These are phyloP conservation scores for Pseudomyrmex sp. DNA, from an alignment of 1,140 invertebrate species.

Conservation along the genomic window DNA sequence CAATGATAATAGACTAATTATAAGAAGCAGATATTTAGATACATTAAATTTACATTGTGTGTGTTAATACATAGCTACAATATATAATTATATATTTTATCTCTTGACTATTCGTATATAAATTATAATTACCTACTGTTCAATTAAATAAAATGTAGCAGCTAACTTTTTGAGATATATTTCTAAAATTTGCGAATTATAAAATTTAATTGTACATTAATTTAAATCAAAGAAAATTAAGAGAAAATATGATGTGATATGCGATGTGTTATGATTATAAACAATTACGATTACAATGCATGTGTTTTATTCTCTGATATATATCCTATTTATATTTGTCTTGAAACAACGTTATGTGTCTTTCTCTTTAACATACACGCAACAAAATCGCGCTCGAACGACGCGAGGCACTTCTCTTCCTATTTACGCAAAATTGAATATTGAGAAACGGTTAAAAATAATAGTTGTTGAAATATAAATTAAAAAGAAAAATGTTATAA, in stretches of 20 bases:
- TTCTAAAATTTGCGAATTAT: conserved; percentile 39
- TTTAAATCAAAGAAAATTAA: conserved; percentile 21
- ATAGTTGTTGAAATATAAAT: no score
- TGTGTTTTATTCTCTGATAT: no score
- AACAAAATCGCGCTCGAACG: no score
- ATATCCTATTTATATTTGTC: no score
- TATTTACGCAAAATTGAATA: no score
- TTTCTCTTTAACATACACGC: no score
- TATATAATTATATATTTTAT: conserved; percentile 8
- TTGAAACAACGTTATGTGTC: no score
- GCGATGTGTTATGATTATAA: no score
- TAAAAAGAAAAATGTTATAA: no score
- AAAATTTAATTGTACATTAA: conserved; percentile 2
- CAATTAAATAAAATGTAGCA: conserved; percentile 27
- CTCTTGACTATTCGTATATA: background rate
- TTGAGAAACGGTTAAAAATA: no score
- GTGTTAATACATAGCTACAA: background rate
- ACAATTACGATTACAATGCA: background rate
- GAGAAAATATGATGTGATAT: background rate
- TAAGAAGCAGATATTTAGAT: background rate
- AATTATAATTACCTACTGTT: background rate
- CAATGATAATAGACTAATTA: no score
- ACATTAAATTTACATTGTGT: background rate
- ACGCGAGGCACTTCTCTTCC: no score
- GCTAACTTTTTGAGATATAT: conserved; percentile 42